Conservation (phyloP, 2,113 vertebrate species). For the Mionectes macconnelli region DNA sequence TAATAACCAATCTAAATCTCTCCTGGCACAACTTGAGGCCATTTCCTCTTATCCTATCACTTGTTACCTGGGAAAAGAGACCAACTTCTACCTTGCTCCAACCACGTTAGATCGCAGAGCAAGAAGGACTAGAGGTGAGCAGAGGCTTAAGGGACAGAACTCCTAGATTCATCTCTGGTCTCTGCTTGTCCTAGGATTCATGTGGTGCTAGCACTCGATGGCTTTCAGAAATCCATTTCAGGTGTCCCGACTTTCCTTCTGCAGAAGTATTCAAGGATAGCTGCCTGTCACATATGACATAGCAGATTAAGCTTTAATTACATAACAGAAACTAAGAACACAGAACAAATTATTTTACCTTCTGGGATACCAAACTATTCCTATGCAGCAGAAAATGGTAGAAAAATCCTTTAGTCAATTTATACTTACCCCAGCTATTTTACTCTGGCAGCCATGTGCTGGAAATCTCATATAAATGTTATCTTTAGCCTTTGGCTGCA, state of each 20-base stretch:
- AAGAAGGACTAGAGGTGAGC: background rate
- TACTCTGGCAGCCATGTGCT: background rate
- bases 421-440: background rate
- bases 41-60: background rate
- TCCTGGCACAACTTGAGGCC: background rate
- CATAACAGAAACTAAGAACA: slow-evolving; percentile 7
- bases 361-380: background rate
- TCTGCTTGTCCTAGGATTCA: background rate
- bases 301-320: background rate
- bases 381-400: background rate
- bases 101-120: background rate
- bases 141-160: background rate
- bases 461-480: background rate
- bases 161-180: background rate
- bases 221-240: background rate
- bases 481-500: background rate
- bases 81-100: background rate
- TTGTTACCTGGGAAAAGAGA: background rate
- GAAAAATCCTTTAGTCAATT: background rate
- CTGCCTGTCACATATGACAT: background rate
- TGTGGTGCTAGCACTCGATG: background rate
- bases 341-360: background rate
- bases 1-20: background rate
- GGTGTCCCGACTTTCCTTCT: background rate
- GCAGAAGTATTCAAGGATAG: background rate